Evolutionary conservation across 2,113 vertebrate genomes (phyloP).

Genomic region (Elaphurus davidianus): DNA sequence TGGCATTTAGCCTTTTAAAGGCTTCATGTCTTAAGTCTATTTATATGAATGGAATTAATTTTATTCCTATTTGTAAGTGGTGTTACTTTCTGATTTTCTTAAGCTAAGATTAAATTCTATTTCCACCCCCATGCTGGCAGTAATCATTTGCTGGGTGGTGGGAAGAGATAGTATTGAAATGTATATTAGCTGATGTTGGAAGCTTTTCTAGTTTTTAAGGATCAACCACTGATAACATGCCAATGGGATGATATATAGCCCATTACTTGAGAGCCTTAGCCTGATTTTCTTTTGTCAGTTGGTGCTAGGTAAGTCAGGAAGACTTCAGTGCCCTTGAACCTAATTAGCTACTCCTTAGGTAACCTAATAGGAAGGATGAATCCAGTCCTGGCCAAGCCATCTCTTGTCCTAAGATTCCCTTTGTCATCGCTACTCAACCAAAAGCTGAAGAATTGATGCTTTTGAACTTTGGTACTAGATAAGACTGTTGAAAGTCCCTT

Average conservation of each 20-base stretch:
- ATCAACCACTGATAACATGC: not conserved
- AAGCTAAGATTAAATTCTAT: not conserved
- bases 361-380: not conserved
- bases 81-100: slow-evolving; percentile 1
- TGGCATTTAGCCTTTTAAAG: not conserved
- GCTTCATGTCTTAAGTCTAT: not conserved
- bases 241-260: not conserved
- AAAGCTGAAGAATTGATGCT: not conserved
- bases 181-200: not conserved
- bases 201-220: not conserved
- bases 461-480: not conserved
- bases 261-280: not conserved
- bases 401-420: not conserved
- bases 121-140: not conserved
- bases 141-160: not conserved
- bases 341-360: not conserved
- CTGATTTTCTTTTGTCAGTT: not conserved
- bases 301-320: not conserved
- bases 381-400: not conserved
- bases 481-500: not conserved
- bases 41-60: not conserved
- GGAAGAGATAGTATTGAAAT: not conserved
- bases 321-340: not conserved
- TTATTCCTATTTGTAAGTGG: not conserved
- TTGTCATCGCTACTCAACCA: not conserved